Evolutionary conservation across 2,113 vertebrate genomes (phyloP), one percentile per base, ranked within the genome.

Genomic region (Balaeniceps rex): DNA sequence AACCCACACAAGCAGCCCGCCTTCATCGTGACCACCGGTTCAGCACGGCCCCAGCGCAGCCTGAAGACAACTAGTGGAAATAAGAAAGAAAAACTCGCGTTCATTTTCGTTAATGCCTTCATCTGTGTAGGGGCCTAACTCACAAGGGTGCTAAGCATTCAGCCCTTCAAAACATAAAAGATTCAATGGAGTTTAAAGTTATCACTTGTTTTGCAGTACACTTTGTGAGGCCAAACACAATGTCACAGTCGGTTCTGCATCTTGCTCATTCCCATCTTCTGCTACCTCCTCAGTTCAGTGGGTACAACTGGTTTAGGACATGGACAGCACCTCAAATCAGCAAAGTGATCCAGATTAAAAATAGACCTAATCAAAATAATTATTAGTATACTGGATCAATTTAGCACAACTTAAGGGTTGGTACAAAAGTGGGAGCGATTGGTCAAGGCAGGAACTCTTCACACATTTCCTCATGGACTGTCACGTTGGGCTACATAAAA

Each of bases 1-100:
- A 10, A 34, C 54, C 8, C 8, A 18, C 14, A 8, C 0, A 3
- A 54, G 80, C 26, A 33, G 52, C 13, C 25, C 2, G 1, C 28
- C 24, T 22, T 52, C 58, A 47, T n/a, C 1, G 2, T 28, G 5
- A 46, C 46, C 49, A 38, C 38, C 3, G 2, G 55, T 5, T 61
- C 15, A 4, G 38, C 58, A 49, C 1, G 3, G 74, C 34, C 28
- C 26, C 33, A 51, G 58, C 4, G 0, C 36, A 77, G 40, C 34
- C 22, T 26, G 29, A 51, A 52, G 31, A 54, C 28, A 23, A 29
- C 34, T 17, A 16, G 57, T 1, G 3, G 42, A 65, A 83, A 65
- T 38, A 40, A 54, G 33, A 44, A 23, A 33, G 28, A 57, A 70
- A 70, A 78, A 40, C 12, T 52, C 28, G 64, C 3, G 1, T 14